Percentiles rank a stretch among this genome's conserved stretches.
Conservation (phyloP, 2,888 invertebrate genomes). For the Eudemis profundana region DNA sequence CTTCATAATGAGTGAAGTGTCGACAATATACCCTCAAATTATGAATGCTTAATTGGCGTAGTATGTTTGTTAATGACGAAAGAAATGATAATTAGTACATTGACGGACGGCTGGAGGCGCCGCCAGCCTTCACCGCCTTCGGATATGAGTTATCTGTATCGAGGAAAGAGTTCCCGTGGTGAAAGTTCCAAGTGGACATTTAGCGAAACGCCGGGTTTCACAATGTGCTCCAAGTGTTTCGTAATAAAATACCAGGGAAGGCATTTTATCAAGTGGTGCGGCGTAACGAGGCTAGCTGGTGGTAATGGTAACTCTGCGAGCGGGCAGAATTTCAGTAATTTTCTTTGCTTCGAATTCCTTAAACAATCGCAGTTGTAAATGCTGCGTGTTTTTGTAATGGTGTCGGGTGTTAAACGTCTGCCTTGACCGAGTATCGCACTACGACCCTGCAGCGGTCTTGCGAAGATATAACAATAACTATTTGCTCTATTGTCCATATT, state of each 20-base stretch:
- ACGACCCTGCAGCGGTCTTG: constrained; percentile 62
- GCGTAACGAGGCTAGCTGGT: constrained; percentile 51
- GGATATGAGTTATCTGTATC: constrained; percentile 32
- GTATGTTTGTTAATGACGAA: constrained; percentile 15
- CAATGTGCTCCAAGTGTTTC: constrained; percentile 59
- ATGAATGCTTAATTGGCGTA: not conserved
- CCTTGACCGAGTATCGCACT: constrained; percentile 65
- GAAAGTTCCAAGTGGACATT: constrained; percentile 60
- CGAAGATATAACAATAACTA: constrained; percentile 57
- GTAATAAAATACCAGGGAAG: constrained; percentile 63
- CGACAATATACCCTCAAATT: too few species aligned
- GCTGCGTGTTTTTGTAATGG: constrained; percentile 46
- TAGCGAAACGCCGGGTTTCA: constrained; percentile 59
- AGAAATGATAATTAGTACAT: constrained; percentile 18
- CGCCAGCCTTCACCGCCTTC: constrained; percentile 37
- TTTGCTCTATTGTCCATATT: constrained; percentile 63
- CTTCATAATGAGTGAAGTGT: not conserved
- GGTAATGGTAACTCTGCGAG: constrained; percentile 43
- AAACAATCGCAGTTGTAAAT: constrained; percentile 38
- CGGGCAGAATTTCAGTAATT: constrained; percentile 46
- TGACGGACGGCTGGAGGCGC: constrained; percentile 27
- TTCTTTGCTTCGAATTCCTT: constrained; percentile 45
- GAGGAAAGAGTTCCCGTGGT: constrained; percentile 53
- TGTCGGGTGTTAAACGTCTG: constrained; percentile 48
- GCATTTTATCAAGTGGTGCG: constrained; percentile 59